These are phyloP conservation scores for Clepsis dumicolana DNA, from an alignment of 2,888 invertebrate genomes.

Conservation along the genomic window DNA sequence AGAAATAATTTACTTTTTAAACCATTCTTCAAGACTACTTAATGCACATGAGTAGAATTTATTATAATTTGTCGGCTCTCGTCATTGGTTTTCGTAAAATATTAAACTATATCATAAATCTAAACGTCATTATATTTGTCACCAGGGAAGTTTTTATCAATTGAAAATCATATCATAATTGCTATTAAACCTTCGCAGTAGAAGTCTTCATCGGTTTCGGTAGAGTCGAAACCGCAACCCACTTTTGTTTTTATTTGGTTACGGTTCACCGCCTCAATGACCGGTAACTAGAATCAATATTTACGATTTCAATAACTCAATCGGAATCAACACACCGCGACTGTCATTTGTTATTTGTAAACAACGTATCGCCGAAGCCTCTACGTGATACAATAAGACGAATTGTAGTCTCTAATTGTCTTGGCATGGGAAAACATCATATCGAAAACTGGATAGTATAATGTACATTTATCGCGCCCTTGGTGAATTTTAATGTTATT, in stretches of 20 bases:
- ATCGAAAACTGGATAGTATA: neutral
- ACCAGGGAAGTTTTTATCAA: neutral
- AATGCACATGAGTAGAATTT: too few species aligned
- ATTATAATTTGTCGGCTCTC: too few species aligned
- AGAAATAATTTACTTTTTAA: too few species aligned
- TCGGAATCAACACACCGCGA: slow-evolving; percentile 23
- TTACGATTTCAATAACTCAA: slow-evolving; percentile 31
- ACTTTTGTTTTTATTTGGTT: slow-evolving; percentile 24
- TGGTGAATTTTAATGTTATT: neutral
- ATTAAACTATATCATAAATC: too few species aligned
- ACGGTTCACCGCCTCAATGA: slow-evolving; percentile 30
- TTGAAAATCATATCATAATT: neutral
- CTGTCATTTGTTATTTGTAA: slow-evolving; percentile 10
- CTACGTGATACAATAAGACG: neutral
- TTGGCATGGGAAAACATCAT: neutral
- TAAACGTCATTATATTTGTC: too few species aligned
- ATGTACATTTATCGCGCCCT: neutral
- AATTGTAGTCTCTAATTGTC: neutral
- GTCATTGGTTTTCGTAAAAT: too few species aligned
- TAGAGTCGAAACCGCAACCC: slow-evolving; percentile 26
- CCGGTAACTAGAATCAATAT: slow-evolving; percentile 25
- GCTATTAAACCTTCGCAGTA: neutral
- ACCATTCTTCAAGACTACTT: too few species aligned
- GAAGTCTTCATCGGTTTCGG: slow-evolving; percentile 22
- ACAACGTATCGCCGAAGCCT: neutral